Conservation (phyloP, 1,140 invertebrate species). For the Cotesia glomerata region DNA sequence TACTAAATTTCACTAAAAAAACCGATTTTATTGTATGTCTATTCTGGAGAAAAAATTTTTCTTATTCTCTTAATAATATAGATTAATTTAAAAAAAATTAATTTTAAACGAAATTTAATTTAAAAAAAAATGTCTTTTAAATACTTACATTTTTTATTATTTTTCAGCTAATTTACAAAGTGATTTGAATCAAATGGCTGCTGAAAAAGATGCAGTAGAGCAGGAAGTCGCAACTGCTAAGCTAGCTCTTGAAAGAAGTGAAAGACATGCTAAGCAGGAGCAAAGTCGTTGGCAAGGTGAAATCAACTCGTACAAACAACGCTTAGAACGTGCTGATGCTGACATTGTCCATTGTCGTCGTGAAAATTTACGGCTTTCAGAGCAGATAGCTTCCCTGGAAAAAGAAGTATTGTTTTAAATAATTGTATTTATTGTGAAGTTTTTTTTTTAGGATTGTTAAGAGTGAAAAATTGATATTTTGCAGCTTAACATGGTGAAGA, state of each 20-base stretch:
- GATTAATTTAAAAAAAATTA: no score
- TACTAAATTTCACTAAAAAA: no score
- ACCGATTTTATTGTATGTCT: no score
- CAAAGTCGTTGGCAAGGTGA: slow-evolving; percentile 75
- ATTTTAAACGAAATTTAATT: no score
- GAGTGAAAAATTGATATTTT: neutral
- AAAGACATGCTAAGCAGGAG: slow-evolving; percentile 77
- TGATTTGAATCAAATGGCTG: slow-evolving; percentile 73
- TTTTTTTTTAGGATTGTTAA: neutral
- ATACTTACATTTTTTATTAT: neutral
- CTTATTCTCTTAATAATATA: no score
- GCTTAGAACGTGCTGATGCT: slow-evolving; percentile 77
- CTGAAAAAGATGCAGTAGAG: slow-evolving; percentile 77
- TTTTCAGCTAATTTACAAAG: slow-evolving; percentile 72
- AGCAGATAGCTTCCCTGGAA: slow-evolving; percentile 77
- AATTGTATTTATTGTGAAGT: neutral
- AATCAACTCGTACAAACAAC: slow-evolving; percentile 76
- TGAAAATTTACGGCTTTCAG: slow-evolving; percentile 76
- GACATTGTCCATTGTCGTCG: slow-evolving; percentile 78
- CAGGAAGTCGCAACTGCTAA: slow-evolving; percentile 74
- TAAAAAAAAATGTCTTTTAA: neutral
- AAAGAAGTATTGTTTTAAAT: slow-evolving; percentile 69
- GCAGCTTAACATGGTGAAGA: slow-evolving; percentile 60
- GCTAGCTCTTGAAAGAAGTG: slow-evolving; percentile 70
- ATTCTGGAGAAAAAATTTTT: no score